These are phyloP conservation scores for Cryptomyrus ogoouensis DNA, from an alignment of 2,113 vertebrate species.

Conservation along the genomic window DNA sequence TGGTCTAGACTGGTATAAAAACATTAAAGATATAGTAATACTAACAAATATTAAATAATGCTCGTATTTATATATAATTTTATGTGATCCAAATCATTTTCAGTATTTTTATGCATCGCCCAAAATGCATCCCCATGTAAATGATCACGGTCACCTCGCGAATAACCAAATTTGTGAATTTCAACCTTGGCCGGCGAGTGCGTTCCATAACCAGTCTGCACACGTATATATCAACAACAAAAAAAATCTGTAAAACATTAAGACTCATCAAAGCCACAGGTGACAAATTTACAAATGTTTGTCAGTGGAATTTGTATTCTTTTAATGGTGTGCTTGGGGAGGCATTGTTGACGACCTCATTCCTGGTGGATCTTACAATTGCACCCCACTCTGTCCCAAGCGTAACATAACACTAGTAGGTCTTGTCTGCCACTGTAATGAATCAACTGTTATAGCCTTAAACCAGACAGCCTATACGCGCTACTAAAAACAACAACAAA, in stretches of 20 bases:
- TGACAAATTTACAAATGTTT: constrained; percentile 61
- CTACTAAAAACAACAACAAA: constrained; percentile 45
- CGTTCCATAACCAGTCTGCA: constrained; percentile 31
- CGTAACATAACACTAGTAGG: constrained; percentile 60
- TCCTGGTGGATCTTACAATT: constrained; percentile 66
- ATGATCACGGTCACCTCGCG: neutral
- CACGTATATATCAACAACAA: too few species aligned
- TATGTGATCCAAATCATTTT: neutral
- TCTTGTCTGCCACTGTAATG: constrained; percentile 68
- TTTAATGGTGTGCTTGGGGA: constrained; percentile 56
- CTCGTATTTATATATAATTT: neutral
- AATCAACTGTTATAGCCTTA: constrained; percentile 72
- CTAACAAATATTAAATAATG: neutral
- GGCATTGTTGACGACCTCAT: constrained; percentile 68
- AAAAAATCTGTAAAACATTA: constrained; percentile 25
- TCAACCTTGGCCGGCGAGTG: neutral
- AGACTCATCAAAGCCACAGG: constrained; percentile 50
- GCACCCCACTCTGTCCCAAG: constrained; percentile 55
- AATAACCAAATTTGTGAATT: neutral
- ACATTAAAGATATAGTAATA: neutral
- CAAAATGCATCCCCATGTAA: neutral
- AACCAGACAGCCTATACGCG: constrained; percentile 56
- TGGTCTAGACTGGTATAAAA: neutral
- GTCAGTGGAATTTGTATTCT: constrained; percentile 57
- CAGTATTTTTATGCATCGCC: neutral